Percentiles rank a stretch among this genome's conserved stretches.
phyloP scores from a whole-genome alignment of 1,140 invertebrate species.

The Adelges cooleyi region DNA sequence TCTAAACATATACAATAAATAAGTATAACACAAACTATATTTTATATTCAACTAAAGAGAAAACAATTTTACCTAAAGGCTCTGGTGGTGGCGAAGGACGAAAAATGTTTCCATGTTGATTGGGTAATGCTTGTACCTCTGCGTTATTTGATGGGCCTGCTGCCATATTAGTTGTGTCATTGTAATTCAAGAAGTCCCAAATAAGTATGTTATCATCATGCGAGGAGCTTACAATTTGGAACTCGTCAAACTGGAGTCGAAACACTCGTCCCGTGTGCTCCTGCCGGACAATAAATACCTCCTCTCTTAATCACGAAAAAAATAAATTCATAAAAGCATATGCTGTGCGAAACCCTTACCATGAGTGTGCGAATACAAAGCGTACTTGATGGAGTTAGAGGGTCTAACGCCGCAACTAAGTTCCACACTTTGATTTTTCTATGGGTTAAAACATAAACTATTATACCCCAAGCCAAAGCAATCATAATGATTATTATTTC shows the following conservation, averaged over 20 bases:
- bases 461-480: neutral
- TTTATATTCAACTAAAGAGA: too few relatives aligned
- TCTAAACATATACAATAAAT: neutral
- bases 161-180: constrained; percentile 6
- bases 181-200: constrained; percentile 94
- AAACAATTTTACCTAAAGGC: neutral
- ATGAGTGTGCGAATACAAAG: constrained; percentile 92
- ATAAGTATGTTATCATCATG: constrained; percentile 99
- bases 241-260: constrained; percentile 98
- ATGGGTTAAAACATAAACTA: too few relatives aligned
- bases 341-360: constrained; percentile 50
- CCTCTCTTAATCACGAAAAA: constrained; percentile 28
- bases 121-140: neutral
- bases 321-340: constrained; percentile 20
- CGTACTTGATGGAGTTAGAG: constrained; percentile 76
- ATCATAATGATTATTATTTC: neutral
- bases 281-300: constrained; percentile 43
- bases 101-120: neutral
- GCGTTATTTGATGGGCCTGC: neutral
- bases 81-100: neutral
- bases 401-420: constrained; percentile 90
- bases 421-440: constrained; percentile 99
- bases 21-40: too few relatives aligned
- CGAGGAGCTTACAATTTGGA: constrained; percentile 98
- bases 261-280: constrained; percentile 99